Evolutionary conservation across 1,140 invertebrate genomes (phyloP), one percentile per base, ranked within the genome.

Genomic region (Halesus radiatus): DNA sequence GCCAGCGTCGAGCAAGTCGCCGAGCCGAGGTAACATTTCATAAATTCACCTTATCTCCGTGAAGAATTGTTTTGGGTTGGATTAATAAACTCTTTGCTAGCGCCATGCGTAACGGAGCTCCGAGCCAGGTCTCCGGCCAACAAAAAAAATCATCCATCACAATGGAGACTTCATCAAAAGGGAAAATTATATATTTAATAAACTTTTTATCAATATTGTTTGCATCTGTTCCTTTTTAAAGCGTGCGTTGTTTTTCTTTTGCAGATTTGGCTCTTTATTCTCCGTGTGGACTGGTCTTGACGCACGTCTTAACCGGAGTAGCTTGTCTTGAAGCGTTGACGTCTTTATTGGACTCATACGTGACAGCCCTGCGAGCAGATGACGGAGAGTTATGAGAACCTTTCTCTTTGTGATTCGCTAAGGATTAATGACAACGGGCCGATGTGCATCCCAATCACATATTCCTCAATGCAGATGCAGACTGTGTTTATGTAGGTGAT

Each of bases 261-360:
- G 8, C 16, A 64, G 18, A 6, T 64, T 64, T 64, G 37, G 62
- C 3, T 72, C 52, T 52, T 22, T 53, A 20, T 72, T 32, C 15
- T 13, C 0, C 0, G 22, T 66, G 23, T 2, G 16, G 26, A 32
- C 18, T 50, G 15, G 45, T 20, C 16, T 72, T 32, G 58, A 80
- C 66, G 81, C 78, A 80, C 79, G 81, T 83, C 78, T 54, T n/a
- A 26, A 23, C n/a, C 52, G 29, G 50, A 80, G 78, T 70, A 29
- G 60, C 76, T 50, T 78, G 22, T 78, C 76, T 15, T 32, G 58
- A 64, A 62, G 54, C 32, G 81, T 64, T 76, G 81, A 83, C 81
- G 75, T 79, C 79, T 83, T 83, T 83, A 83, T 83, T 83, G 81
- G 79, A 83, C 73, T 70, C 76, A 76, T 80, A 80, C 81, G 81